A percentile compares a stretch with the other conserved stretches of the same genome.
Conservation (phyloP, 2,113 vertebrate genomes). For the Alosa alosa region DNA sequence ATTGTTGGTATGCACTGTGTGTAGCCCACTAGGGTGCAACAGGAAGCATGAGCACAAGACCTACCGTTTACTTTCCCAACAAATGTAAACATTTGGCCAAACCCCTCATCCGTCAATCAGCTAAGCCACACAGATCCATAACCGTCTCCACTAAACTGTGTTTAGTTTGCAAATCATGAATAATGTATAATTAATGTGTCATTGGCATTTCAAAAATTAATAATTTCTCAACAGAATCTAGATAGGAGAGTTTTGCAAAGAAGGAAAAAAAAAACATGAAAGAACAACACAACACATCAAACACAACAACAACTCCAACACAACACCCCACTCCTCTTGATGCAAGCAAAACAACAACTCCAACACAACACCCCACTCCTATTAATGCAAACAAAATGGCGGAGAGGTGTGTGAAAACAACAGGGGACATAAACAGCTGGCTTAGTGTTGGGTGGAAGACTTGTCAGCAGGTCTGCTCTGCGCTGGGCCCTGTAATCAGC, state of each 20-base stretch:
- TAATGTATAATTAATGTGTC: not conserved
- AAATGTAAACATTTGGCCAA: slow-evolving; percentile 4
- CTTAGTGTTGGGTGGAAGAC: slow-evolving; percentile 13
- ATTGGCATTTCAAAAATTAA: not conserved
- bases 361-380: not conserved
- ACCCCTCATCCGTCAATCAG: not conserved
- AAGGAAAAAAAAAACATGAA: not conserved
- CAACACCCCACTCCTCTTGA: too few relatives aligned
- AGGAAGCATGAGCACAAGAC: not conserved
- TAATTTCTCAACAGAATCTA: not conserved
- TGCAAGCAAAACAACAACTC: not conserved
- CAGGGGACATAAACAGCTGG: slow-evolving; percentile 10
- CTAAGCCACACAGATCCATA: not conserved
- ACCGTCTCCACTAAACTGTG: not conserved
- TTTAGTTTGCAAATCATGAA: not conserved
- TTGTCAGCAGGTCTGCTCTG: slow-evolving; percentile 30
- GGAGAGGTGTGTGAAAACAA: slow-evolving; percentile 17
- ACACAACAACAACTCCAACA: not conserved
- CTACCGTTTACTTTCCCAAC: not conserved
- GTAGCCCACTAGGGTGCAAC: not conserved
- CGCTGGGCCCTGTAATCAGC: slow-evolving; percentile 47
- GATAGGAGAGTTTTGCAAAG: not conserved
- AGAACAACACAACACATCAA: not conserved
- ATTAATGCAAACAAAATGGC: not conserved
- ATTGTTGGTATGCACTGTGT: not conserved